Evolutionary conservation across 2,113 vertebrate genomes (phyloP).

Genomic region (Sialia sialis): DNA sequence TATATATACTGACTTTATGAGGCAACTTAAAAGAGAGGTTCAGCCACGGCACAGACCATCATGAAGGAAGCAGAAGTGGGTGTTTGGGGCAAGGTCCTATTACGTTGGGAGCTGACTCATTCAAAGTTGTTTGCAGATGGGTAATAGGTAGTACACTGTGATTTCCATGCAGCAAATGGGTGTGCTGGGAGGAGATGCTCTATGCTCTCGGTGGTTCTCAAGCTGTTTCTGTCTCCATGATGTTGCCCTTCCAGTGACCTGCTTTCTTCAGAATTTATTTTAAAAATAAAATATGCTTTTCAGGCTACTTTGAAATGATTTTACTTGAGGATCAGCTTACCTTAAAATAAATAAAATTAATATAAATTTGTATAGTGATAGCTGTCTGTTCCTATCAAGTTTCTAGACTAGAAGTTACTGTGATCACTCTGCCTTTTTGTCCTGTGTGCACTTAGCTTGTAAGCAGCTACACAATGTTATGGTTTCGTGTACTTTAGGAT

Average conservation of each 20-base stretch:
- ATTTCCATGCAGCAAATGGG: constrained; percentile 18
- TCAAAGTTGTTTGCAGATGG: constrained; percentile 5
- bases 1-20: not conserved
- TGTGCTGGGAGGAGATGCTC: not conserved
- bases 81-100: constrained; percentile 7
- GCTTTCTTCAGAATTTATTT: not conserved
- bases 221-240: constrained; percentile 1
- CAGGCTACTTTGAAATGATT: not conserved
- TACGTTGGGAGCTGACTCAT: not conserved
- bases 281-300: not conserved
- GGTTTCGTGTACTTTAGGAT: not conserved
- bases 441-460: not conserved
- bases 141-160: constrained; percentile 22
- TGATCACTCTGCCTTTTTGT: not conserved
- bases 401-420: not conserved
- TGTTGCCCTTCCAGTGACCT: constrained; percentile 25
- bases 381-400: not conserved
- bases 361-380: not conserved
- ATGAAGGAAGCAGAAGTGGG: not conserved
- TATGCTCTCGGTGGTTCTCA: not conserved
- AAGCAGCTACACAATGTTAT: not conserved
- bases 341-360: not conserved
- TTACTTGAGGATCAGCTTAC: not conserved
- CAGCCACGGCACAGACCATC: not conserved
- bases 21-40: not conserved